Evolutionary conservation across 2,113 vertebrate genomes (phyloP).

Genomic region (Tragulus kanchil): DNA sequence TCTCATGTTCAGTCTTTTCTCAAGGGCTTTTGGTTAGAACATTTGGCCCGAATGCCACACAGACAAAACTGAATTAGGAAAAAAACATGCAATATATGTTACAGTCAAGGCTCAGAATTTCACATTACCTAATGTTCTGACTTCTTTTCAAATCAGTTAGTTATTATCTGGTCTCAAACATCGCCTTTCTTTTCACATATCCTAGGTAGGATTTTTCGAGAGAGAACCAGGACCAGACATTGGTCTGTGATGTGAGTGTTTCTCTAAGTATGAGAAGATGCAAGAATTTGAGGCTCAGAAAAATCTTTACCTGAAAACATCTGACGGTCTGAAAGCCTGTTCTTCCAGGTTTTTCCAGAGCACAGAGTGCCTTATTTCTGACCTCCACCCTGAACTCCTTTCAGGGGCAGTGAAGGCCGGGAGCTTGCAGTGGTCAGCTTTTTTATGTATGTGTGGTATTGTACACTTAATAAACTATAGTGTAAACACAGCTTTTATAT

Average conservation of each 20-base stretch:
- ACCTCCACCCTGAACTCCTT: too few relatives aligned
- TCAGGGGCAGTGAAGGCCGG: too few relatives aligned
- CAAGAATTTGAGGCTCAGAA: too few relatives aligned
- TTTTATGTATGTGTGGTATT: not conserved
- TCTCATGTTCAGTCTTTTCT: conserved; percentile 79
- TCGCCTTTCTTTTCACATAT: conserved; percentile 41
- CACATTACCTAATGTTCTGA: conserved; percentile 77
- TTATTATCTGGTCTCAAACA: conserved; percentile 71
- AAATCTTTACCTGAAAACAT: too few relatives aligned
- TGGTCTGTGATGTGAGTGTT: too few relatives aligned
- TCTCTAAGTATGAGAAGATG: too few relatives aligned
- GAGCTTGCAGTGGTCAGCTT: too few relatives aligned
- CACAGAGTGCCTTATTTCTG: too few relatives aligned
- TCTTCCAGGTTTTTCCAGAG: too few relatives aligned
- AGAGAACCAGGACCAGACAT: too few relatives aligned
- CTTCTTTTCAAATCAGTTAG: conserved; percentile 71
- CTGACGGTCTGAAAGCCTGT: too few relatives aligned
- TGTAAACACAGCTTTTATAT: not conserved
- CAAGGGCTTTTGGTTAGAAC: conserved; percentile 81
- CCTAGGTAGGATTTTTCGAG: conserved; percentile 1
- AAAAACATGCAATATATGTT: conserved; percentile 71
- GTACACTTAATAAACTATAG: not conserved
- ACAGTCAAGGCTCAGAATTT: conserved; percentile 68
- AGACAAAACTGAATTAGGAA: conserved; percentile 76
- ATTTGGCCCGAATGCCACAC: conserved; percentile 72